These are phyloP conservation scores for Epizoanthus rinbou DNA, from an alignment of 92 coral and sea anemone species.

Conservation along the genomic window DNA sequence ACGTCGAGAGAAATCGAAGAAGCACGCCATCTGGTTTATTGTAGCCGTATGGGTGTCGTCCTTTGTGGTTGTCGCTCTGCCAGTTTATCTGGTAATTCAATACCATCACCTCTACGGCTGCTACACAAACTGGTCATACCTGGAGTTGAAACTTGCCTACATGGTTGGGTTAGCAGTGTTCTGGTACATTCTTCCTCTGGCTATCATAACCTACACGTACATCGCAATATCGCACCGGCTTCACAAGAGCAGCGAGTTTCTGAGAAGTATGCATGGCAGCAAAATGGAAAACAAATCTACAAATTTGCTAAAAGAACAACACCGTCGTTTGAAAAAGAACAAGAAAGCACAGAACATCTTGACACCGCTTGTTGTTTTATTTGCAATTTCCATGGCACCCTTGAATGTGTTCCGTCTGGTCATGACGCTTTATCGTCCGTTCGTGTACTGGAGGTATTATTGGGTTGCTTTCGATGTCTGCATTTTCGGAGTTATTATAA, in stretches of 20 bases:
- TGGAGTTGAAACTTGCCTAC: not conserved
- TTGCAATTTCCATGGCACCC: conserved; percentile 73
- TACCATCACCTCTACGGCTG: not conserved
- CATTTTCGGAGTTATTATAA: conserved; percentile 59
- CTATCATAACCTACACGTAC: conserved; percentile 66
- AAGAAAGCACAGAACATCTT: conserved; percentile 70
- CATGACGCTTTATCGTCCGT: conserved; percentile 21
- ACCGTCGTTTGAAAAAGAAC: conserved; percentile 64
- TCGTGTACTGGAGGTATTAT: conserved; percentile 33
- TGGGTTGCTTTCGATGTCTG: conserved; percentile 53
- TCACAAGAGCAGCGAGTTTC: conserved; percentile 62
- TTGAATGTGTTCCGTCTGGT: conserved; percentile 58
- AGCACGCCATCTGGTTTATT: conserved; percentile 41
- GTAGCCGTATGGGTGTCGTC: conserved; percentile 65
- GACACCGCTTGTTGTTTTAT: conserved; percentile 79
- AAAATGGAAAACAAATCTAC: not conserved
- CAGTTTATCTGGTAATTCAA: conserved; percentile 31
- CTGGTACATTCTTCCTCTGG: conserved; percentile 73
- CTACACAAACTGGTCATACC: not conserved
- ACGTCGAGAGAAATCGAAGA: conserved; percentile 41
- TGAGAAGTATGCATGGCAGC: conserved; percentile 57
- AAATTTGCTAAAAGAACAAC: conserved; percentile 2
- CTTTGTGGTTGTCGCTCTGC: conserved; percentile 59
- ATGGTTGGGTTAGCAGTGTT: conserved; percentile 36
- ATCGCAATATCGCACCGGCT: conserved; percentile 61